phyloP scores from a whole-genome alignment of 1,140 invertebrate species.

The Drosophila cardini region DNA sequence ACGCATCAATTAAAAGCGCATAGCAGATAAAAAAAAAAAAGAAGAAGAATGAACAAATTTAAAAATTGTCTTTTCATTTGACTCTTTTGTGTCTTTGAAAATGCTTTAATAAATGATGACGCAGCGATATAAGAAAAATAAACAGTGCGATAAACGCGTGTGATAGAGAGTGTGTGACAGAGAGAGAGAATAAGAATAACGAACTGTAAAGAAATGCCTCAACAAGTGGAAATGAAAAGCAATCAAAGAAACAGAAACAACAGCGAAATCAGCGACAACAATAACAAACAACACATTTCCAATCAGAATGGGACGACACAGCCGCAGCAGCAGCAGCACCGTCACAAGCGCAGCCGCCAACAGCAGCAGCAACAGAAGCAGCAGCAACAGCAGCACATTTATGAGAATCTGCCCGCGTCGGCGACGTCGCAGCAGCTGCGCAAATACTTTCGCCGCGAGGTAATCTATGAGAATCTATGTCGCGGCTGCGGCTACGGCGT shows the following conservation, averaged over 20 bases:
- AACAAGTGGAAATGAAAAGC: slow-evolving; percentile 48
- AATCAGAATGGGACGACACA: slow-evolving; percentile 46
- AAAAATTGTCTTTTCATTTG: slow-evolving; percentile 30
- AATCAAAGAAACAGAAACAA: slow-evolving; percentile 24
- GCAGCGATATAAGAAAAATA: slow-evolving; percentile 53
- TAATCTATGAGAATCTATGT: slow-evolving; percentile 82
- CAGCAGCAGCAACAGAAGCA: slow-evolving; percentile 29
- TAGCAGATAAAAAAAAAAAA: slow-evolving; percentile 37
- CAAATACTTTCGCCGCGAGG: slow-evolving; percentile 73
- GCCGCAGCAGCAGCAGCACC: slow-evolving; percentile 30
- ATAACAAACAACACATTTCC: slow-evolving; percentile 45
- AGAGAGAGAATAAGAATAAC: slow-evolving; percentile 17
- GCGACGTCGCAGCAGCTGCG: slow-evolving; percentile 53
- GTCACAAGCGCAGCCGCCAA: slow-evolving; percentile 31
- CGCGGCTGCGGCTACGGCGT: slow-evolving; percentile 80
- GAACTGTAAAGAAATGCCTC: slow-evolving; percentile 49
- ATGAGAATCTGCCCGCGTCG: slow-evolving; percentile 63
- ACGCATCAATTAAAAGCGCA: slow-evolving; percentile 53
- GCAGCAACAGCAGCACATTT: slow-evolving; percentile 56
- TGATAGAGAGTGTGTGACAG: slow-evolving; percentile 10
- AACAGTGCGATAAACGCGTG: slow-evolving; percentile 54
- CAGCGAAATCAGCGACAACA: slow-evolving; percentile 46
- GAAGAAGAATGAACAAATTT: slow-evolving; percentile 24
- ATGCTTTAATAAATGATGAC: slow-evolving; percentile 42
- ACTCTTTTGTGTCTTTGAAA: slow-evolving; percentile 22